Conservation (phyloP, 2,888 invertebrate genomes). For the Chymomyza fuscimana region DNA sequence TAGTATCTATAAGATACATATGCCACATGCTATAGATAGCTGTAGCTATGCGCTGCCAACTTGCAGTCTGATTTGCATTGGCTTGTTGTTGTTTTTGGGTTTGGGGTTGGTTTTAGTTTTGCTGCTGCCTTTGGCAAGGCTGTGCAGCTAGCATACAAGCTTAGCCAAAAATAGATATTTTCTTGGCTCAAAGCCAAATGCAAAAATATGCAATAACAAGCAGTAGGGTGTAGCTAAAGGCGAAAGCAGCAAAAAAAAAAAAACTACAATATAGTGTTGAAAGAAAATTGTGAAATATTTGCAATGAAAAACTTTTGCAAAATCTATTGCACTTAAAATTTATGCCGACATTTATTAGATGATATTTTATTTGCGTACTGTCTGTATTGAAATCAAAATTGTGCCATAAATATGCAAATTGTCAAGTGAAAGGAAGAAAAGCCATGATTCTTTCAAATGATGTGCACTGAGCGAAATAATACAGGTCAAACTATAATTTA, state of each 20-base stretch:
- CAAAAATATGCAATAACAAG: constrained; percentile 28
- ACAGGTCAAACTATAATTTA: no score
- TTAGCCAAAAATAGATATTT: constrained; percentile 70
- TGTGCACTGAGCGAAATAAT: no score
- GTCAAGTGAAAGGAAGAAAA: constrained; percentile 12
- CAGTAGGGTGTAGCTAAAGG: not conserved
- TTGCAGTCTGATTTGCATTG: constrained; percentile 13
- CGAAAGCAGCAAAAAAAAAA: not conserved
- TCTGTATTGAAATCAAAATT: constrained; percentile 45
- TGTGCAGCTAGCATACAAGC: constrained; percentile 38
- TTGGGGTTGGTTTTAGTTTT: not conserved
- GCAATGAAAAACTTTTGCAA: constrained; percentile 26
- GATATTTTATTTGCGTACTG: constrained; percentile 13
- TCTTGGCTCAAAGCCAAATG: constrained; percentile 63
- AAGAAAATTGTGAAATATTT: not conserved
- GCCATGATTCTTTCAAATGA: not conserved
- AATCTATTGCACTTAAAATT: constrained; percentile 44
- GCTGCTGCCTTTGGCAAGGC: constrained; percentile 27
- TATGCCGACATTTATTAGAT: constrained; percentile 51
- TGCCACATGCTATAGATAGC: constrained; percentile 12
- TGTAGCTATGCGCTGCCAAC: constrained; percentile 29
- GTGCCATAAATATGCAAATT: constrained; percentile 58
- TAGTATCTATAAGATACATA: constrained; percentile 2
- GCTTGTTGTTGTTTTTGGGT: constrained; percentile 13
- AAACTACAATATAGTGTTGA: not conserved